Base-by-base conservation (phyloP, 1,140 invertebrate species). In the Pomacea maculata region DNA sequence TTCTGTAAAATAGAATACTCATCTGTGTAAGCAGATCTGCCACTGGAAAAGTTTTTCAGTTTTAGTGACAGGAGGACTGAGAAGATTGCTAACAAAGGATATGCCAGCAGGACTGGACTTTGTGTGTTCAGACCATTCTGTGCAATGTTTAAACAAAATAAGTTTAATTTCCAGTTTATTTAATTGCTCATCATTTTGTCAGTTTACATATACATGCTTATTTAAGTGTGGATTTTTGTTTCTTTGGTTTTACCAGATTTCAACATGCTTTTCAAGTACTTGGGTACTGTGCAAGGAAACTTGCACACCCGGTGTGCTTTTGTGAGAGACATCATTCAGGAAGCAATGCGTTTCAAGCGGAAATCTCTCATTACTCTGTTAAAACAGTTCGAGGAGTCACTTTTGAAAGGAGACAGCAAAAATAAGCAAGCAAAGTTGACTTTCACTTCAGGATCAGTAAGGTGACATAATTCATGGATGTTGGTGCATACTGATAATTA, bases 261-360 rank as follows among this genome's bases (percentile, higher is more conserved):
- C 87, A 92, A 92, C 17, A 93, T 92, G 82, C 89, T 97, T 83
- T 94, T 96, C 86, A 93, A 94, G 68, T 94, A 94, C 85, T 90
- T 97, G 84, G 93, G 94, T 83, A 92, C 93, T 76, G 91, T 97
- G 64, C 94, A 95, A 90, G 96, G 95, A 82, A 94, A 93, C 80
- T 83, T 93, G 54, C 94, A 95, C 70, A 93, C 94, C 85, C 93
- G 94, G 90, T 92, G 94, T 52, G 93, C 93, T 80, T 94, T 96
- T 88, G 92, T 97, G 61, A 93, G 94, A 84, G 94, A 95, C 85
- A 93, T 96, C 78, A 94, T 96, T 72, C 93, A 93, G 80, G 96
- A 97, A 92, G 95, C 95, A 15, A 88, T 94, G 80, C 93, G 96
- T 74, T 97, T 97, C 90, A 96, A 97, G 89, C 93, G 96, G 74